Conservation (phyloP, 2,888 invertebrate genomes). For the Alentia gelatinosa region DNA sequence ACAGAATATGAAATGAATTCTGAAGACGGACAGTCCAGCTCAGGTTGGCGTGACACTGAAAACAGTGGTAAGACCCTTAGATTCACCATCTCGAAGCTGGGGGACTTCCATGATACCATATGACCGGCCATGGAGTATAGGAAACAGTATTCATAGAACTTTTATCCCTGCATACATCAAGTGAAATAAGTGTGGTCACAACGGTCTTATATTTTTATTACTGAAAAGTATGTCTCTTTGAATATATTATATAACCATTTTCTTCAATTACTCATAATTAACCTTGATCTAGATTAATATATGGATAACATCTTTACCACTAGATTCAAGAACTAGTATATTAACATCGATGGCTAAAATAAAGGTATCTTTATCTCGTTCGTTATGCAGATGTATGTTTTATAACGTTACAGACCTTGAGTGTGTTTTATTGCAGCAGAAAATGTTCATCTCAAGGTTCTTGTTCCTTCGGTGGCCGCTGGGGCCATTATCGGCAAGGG, state of each 20-base stretch:
- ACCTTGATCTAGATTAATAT: no score
- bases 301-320: no score
- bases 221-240: not conserved
- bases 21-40: constrained; percentile 24
- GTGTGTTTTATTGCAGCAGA: constrained; percentile 69
- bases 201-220: not conserved
- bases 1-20: constrained; percentile 34
- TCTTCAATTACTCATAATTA: no score
- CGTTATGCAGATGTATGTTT: no score
- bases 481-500: constrained; percentile 99
- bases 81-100: not conserved
- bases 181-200: not conserved
- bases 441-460: constrained; percentile 92
- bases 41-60: constrained; percentile 36
- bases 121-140: not conserved
- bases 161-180: not conserved
- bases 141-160: not conserved
- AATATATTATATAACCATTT: not conserved
- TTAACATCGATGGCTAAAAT: no score
- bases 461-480: constrained; percentile 94
- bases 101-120: not conserved
- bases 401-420: not conserved
- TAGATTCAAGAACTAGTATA: no score
- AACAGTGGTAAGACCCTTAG: constrained; percentile 23
- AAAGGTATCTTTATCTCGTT: no score